Percentiles rank a stretch among this genome's conserved stretches.
Conservation (phyloP, 92 coral and sea anemone species). For the Siderastrea radians region DNA sequence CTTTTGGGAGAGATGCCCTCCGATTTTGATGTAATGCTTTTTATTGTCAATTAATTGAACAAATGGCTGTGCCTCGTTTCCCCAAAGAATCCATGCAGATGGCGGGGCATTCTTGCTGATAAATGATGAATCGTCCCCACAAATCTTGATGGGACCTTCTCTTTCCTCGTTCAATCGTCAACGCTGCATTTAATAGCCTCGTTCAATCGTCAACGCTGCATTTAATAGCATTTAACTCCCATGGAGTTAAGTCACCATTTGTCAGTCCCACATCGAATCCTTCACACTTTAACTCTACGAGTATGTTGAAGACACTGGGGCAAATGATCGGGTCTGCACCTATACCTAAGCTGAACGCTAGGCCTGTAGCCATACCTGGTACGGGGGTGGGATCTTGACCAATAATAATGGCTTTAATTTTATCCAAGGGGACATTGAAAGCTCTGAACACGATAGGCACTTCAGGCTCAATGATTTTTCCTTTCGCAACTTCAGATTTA, state of each 20-base stretch:
- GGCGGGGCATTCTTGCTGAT: background rate
- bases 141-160: slow-evolving; percentile 12
- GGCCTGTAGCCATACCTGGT: slow-evolving; percentile 46
- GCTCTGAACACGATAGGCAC: slow-evolving; percentile 19
- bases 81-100: slow-evolving; percentile 17
- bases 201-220: slow-evolving; percentile 31
- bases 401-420: slow-evolving; percentile 35
- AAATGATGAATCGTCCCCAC: slow-evolving; percentile 1
- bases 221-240: background rate
- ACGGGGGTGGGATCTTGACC: slow-evolving; percentile 69
- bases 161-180: background rate
- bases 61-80: background rate
- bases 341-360: slow-evolving; percentile 30
- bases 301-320: slow-evolving; percentile 42
- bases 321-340: slow-evolving; percentile 9
- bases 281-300: slow-evolving; percentile 44
- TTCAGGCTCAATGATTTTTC: background rate
- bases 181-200: slow-evolving; percentile 42
- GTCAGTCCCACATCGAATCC: slow-evolving; percentile 23
- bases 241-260: slow-evolving; percentile 8
- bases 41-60: background rate
- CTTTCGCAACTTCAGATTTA: background rate
- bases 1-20: background rate
- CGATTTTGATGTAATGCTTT: background rate
- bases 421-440: slow-evolving; percentile 8